These are phyloP conservation scores for Isurus oxyrinchus DNA, from an alignment of 2,113 vertebrate species.

Conservation along the genomic window DNA sequence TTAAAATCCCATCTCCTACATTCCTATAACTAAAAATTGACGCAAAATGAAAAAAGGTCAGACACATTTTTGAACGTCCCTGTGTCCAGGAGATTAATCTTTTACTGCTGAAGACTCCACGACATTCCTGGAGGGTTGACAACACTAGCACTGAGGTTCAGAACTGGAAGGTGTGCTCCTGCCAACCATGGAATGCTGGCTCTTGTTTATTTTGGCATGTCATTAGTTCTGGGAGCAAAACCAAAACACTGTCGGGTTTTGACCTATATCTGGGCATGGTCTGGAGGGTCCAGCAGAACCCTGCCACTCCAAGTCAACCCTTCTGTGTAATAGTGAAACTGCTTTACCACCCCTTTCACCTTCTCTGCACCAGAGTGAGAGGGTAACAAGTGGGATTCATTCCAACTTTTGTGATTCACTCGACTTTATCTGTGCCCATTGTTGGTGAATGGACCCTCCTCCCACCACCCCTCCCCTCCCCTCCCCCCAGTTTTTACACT, in stretches of 20 bases:
- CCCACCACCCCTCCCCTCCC: background rate
- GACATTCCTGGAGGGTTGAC: background rate
- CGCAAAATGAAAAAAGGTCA: background rate
- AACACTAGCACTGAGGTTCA: background rate
- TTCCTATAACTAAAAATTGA: background rate
- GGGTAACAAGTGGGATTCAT: background rate
- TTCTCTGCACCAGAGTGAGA: background rate
- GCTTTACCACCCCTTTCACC: background rate
- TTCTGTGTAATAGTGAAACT: background rate
- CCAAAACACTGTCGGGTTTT: background rate
- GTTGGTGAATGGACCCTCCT: background rate
- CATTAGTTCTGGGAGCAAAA: background rate
- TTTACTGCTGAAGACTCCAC: background rate
- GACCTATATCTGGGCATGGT: background rate
- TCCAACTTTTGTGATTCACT: background rate
- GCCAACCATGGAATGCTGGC: background rate
- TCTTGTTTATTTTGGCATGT: background rate
- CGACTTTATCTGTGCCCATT: background rate
- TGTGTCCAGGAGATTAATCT: background rate
- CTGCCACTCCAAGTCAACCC: background rate
- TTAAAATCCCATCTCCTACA: background rate
- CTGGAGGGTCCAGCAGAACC: background rate
- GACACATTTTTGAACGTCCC: background rate
- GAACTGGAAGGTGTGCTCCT: background rate
- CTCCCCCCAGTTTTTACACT: background rate